These are phyloP conservation scores for Podargus strigoides DNA, from an alignment of 2,797 vertebrate genomes.

Conservation along the genomic window DNA sequence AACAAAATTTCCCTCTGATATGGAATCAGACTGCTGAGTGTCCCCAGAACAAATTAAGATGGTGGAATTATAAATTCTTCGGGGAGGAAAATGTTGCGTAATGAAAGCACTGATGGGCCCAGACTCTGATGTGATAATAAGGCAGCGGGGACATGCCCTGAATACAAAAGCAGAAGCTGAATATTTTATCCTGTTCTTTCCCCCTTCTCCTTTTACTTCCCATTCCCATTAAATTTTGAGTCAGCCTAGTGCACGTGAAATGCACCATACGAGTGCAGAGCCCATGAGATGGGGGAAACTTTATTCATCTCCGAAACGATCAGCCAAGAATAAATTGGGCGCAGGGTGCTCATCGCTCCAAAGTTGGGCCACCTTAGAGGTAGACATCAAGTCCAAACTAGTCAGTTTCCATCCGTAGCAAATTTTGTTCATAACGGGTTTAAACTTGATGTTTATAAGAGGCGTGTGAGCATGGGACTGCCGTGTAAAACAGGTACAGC, in stretches of 20 bases:
- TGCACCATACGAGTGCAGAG: not conserved
- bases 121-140: conserved; percentile 34
- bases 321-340: fast-evolving
- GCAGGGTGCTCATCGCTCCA: not conserved
- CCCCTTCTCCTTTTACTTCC: not conserved
- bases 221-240: not conserved
- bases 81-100: not conserved
- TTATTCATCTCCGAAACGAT: not conserved
- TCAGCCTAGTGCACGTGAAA: not conserved
- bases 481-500: not conserved
- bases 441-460: not conserved
- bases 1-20: not conserved
- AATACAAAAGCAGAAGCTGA: not conserved
- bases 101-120: not conserved
- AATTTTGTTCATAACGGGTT: not conserved
- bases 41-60: conserved; percentile 43
- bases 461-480: not conserved
- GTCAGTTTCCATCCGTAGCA: not conserved
- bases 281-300: not conserved
- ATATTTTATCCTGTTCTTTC: not conserved
- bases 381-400: not conserved
- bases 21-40: not conserved
- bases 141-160: not conserved
- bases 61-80: not conserved
- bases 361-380: not conserved